Evolutionary conservation across 1,140 invertebrate genomes (phyloP).

Genomic region (Aricia agestis): DNA sequence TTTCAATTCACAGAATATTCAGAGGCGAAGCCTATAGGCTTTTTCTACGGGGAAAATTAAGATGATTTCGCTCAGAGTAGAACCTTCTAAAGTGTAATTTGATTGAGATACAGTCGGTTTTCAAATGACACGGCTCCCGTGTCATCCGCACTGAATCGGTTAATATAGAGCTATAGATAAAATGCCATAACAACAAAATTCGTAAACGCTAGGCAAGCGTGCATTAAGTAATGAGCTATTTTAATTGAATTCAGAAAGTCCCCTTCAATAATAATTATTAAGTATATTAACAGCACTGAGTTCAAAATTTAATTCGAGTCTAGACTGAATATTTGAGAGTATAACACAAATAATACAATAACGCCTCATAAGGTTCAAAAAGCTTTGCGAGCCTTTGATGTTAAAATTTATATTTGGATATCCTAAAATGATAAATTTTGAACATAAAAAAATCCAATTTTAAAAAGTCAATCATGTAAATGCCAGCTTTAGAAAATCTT

Average conservation of each 20-base stretch:
- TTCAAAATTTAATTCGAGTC: constrained; percentile 4
- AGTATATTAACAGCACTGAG: neutral
- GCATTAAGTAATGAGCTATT: constrained; percentile 14
- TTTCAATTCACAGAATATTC: too few species aligned
- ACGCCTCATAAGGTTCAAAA: neutral
- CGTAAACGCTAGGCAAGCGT: neutral
- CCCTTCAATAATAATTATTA: too few species aligned
- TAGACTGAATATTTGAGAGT: neutral
- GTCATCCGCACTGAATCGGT: too few species aligned
- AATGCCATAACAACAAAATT: neutral
- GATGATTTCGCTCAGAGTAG: too few species aligned
- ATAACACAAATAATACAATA: neutral
- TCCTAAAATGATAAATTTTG: neutral
- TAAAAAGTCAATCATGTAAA: too few species aligned
- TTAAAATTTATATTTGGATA: neutral
- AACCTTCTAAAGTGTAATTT: too few species aligned
- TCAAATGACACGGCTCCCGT: too few species aligned
- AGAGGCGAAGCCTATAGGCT: too few species aligned
- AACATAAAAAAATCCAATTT: neutral
- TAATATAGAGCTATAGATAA: neutral
- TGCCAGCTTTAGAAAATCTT: neutral
- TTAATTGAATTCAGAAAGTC: constrained; percentile 4
- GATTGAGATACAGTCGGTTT: too few species aligned
- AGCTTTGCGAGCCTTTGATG: neutral
- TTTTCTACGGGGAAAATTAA: too few species aligned